Base-by-base conservation (phyloP, 2,113 vertebrate genomes). In the Propithecus coquereli region DNA sequence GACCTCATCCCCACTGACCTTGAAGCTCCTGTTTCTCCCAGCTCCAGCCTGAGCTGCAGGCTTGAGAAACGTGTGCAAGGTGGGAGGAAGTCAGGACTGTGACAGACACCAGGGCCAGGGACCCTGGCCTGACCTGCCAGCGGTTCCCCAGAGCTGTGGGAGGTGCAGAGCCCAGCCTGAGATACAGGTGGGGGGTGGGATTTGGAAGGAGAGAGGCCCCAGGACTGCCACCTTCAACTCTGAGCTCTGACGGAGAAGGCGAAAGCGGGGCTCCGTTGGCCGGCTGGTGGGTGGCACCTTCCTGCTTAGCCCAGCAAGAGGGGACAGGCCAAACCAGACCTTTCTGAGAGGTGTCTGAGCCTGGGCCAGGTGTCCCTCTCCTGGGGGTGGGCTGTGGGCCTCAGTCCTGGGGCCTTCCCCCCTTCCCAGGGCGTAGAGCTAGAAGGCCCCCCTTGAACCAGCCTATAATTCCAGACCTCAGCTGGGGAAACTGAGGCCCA, bases 1-100 rank as follows among this genome's bases (percentile, higher is more conserved):
- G 81, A 47, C 52, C 65, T 95, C 84, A 40, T 59, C 73, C 79
- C 59, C 17, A 1, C 20, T 90, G 90, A 96, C 96, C 96, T 95
- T 94, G 84, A 94, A 91, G 90, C n/a, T 4, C 0, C n/a, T 40
- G 73, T n/a, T 80, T 82, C 50, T 65, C 45, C 27, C 40, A 12
- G 54, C 65, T 83, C 40, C 4, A 1, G 1, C 96, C 85, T 20
- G 47, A 97, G 93, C 81, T 43, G 47, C 54, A 86, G 71, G 73
- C 92, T 43, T 47, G 57, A 91, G 94, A 77, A 27, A 91, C 34
- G 18, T 40, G 91, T 87, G 82, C 81, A 86, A 68, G 89, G 87
- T 25, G 30, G 57, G 5, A 66, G 93, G 82, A 92, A 52, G 77
- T 68, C 93, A 61, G 59, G 65, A 7, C 2, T 6, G 54, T 54